Evolutionary conservation across 2,888 invertebrate species (phyloP).

Genomic region (Siphlonurus alternatus): DNA sequence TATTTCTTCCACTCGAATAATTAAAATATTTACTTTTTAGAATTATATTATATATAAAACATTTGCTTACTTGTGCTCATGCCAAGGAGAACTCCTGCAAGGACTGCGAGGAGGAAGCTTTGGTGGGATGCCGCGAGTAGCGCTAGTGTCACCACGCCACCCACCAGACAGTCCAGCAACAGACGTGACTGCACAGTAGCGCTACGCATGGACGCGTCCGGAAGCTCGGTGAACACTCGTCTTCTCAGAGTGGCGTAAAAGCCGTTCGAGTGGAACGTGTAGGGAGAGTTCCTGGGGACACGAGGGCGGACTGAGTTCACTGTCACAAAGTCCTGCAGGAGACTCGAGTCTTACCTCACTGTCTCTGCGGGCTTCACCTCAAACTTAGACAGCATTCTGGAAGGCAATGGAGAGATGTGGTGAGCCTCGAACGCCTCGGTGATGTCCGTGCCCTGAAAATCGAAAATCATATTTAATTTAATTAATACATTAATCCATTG

Average conservation of each 20-base stretch:
- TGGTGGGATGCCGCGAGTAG: not conserved
- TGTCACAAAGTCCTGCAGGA: too few relatives aligned
- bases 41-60: not conserved
- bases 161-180: not conserved
- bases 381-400: constrained; percentile 43
- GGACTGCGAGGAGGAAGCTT: not conserved
- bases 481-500: not conserved
- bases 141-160: not conserved
- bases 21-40: too few relatives aligned
- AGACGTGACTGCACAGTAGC: not conserved
- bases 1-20: too few relatives aligned
- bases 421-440: constrained; percentile 64
- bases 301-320: too few relatives aligned
- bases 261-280: constrained; percentile 53
- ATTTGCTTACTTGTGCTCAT: not conserved
- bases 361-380: constrained; percentile 39
- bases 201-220: not conserved
- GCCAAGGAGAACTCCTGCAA: not conserved
- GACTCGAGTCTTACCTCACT: not conserved
- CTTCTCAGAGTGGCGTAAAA: constrained; percentile 54
- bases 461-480: not conserved
- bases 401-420: constrained; percentile 41
- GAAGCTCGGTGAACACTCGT: constrained; percentile 6
- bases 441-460: constrained; percentile 49
- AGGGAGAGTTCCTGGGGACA: constrained; percentile 33